phyloP scores from a whole-genome alignment of 2,113 vertebrate genomes.

The Candoia aspera region DNA sequence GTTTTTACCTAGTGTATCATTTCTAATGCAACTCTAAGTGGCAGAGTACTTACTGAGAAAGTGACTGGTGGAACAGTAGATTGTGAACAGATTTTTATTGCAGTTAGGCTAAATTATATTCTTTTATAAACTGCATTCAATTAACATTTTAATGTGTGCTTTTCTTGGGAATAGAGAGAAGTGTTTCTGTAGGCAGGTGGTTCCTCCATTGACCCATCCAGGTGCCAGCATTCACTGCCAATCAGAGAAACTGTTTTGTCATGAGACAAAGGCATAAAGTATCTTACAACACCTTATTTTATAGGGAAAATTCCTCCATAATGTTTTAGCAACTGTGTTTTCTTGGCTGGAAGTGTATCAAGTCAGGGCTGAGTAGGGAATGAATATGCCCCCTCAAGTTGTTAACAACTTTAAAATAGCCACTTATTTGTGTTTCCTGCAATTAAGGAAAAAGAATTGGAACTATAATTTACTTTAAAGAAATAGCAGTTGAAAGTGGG shows the following conservation, averaged over 20 bases:
- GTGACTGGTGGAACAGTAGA: slow-evolving; percentile 39
- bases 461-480: slow-evolving; percentile 24
- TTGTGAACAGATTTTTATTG: slow-evolving; percentile 50
- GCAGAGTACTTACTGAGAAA: slow-evolving; percentile 48
- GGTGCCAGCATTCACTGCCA: slow-evolving; percentile 30
- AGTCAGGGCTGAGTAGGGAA: slow-evolving; percentile 27
- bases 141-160: slow-evolving; percentile 58
- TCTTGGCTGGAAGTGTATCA: slow-evolving; percentile 34
- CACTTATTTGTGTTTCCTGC: slow-evolving; percentile 14
- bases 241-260: slow-evolving; percentile 48
- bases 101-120: slow-evolving; percentile 64
- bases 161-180: slow-evolving; percentile 1
- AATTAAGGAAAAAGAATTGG: slow-evolving; percentile 14
- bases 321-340: slow-evolving; percentile 46
- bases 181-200: slow-evolving; percentile 10
- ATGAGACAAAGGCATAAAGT: slow-evolving; percentile 31
- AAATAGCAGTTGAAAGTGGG: slow-evolving; percentile 21
- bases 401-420: slow-evolving; percentile 36
- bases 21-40: slow-evolving; percentile 48
- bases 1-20: slow-evolving; percentile 41
- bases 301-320: background rate
- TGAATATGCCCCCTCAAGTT: background rate
- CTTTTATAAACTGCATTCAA: slow-evolving; percentile 59
- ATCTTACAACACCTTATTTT: slow-evolving; percentile 22
- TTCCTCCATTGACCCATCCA: background rate